Evolutionary conservation across 2,797 vertebrate genomes (phyloP).

Genomic region (Varecia variegata): DNA sequence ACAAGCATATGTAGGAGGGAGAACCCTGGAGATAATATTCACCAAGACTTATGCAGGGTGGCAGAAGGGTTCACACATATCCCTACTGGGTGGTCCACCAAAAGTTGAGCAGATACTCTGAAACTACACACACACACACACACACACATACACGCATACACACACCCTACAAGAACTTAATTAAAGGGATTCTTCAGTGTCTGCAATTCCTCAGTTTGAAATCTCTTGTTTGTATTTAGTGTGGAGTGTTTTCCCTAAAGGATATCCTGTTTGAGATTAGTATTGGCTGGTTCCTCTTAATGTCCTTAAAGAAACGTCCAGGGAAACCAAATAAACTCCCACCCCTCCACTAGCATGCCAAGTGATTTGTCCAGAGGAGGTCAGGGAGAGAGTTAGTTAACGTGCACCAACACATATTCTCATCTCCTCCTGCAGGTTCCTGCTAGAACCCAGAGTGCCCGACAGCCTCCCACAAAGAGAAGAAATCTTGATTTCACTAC

Average conservation of each 20-base stretch:
- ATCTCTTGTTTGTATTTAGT: conserved; percentile 81
- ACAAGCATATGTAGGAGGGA: not conserved
- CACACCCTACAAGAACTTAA: not conserved
- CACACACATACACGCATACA: not conserved
- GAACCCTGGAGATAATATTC: not conserved
- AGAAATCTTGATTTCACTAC: not conserved
- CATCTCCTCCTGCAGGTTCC: not conserved
- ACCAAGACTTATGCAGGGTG: not conserved
- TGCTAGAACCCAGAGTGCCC: not conserved
- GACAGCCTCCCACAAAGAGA: not conserved
- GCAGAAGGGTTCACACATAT: not conserved
- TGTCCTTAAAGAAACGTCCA: conserved; percentile 76
- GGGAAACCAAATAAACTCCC: conserved; percentile 69
- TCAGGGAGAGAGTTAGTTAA: not conserved
- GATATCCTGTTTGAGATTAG: conserved; percentile 87
- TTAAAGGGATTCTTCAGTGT: conserved; percentile 48
- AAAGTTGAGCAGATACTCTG: not conserved
- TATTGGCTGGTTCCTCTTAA: conserved; percentile 80
- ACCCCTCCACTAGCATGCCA: conserved; percentile 62
- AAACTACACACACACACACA: not conserved
- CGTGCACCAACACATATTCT: not conserved
- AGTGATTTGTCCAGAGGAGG: conserved; percentile 28
- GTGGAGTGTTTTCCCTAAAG: conserved; percentile 84
- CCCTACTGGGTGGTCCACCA: not conserved
- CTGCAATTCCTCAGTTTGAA: conserved; percentile 65